Conservation (phyloP, 2,888 invertebrate species). For the Liopterus haemorrhoidalis region DNA sequence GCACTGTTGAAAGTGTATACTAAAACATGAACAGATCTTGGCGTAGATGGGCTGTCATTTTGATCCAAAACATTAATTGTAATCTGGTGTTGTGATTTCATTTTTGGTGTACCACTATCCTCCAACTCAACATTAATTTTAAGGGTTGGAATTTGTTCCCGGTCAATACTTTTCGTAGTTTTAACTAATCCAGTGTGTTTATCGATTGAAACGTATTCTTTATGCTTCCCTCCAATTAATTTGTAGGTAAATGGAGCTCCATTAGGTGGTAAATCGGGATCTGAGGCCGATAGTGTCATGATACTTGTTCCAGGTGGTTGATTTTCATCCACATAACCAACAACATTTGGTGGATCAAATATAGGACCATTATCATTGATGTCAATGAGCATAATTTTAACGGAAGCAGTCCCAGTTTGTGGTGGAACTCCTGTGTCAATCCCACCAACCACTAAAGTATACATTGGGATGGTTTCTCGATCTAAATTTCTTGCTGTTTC, state of each 20-base stretch:
- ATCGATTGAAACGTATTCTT: slow-evolving; percentile 69
- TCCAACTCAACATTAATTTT: slow-evolving; percentile 76
- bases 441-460: slow-evolving; percentile 75
- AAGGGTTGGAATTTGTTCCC: slow-evolving; percentile 71
- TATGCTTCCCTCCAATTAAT: slow-evolving; percentile 72
- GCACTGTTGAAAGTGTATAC: slow-evolving; percentile 72
- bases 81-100: slow-evolving; percentile 74
- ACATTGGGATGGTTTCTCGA: slow-evolving; percentile 69
- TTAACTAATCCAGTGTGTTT: slow-evolving; percentile 73
- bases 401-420: slow-evolving; percentile 83
- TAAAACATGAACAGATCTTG: slow-evolving; percentile 74
- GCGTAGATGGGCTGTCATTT: slow-evolving; percentile 84
- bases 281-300: slow-evolving; percentile 78
- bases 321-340: slow-evolving; percentile 80
- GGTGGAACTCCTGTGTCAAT: slow-evolving; percentile 85
- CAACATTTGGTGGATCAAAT: slow-evolving; percentile 64
- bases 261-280: slow-evolving; percentile 85
- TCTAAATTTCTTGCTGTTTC: slow-evolving; percentile 72
- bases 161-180: slow-evolving; percentile 73
- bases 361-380: slow-evolving; percentile 91
- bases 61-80: slow-evolving; percentile 74
- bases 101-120: slow-evolving; percentile 79
- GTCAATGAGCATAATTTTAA: slow-evolving; percentile 74
- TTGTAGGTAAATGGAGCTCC: slow-evolving; percentile 84
- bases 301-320: slow-evolving; percentile 77